phyloP scores from a whole-genome alignment of 2,113 vertebrate species.

The Hippocampus zosterae region DNA sequence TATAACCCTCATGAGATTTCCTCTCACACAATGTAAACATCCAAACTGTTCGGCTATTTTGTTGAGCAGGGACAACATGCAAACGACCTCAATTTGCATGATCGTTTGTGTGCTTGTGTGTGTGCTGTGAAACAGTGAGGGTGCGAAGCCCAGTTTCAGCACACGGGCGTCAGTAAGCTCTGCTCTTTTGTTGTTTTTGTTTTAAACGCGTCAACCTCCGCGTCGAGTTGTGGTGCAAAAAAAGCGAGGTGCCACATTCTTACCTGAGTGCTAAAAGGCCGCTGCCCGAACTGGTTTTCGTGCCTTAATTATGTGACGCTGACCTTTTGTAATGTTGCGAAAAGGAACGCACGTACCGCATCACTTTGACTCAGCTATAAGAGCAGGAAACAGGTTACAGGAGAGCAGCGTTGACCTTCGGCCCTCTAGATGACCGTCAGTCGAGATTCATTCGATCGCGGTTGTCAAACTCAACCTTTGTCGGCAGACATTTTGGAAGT shows the following conservation, averaged over 20 bases:
- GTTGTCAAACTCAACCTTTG: background rate
- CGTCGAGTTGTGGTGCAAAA: conserved; percentile 22
- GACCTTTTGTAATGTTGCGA: conserved; percentile 2
- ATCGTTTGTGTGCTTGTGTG: background rate
- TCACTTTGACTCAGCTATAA: background rate
- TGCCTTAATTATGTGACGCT: background rate
- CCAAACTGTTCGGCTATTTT: background rate
- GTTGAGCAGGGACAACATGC: conserved; percentile 30
- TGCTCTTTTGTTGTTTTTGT: conserved; percentile 39
- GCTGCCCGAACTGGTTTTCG: conserved; percentile 31
- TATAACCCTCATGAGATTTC: background rate
- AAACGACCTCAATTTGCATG: conserved; percentile 64
- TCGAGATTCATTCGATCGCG: background rate
- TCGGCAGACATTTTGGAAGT: background rate
- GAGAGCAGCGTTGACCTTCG: background rate
- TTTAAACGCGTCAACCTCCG: conserved; percentile 43
- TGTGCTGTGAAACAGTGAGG: background rate
- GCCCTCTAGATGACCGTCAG: background rate
- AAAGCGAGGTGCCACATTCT: conserved; percentile 37
- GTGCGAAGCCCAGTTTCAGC: conserved; percentile 4
- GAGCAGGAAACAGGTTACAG: background rate
- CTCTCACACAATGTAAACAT: background rate
- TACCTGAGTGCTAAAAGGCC: conserved; percentile 37
- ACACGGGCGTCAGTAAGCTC: conserved; percentile 32
- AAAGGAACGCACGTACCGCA: background rate